Percentiles rank a stretch among this genome's conserved stretches.
phyloP scores from a whole-genome alignment of 2,888 invertebrate species.

The Stenichneumon culpator region DNA sequence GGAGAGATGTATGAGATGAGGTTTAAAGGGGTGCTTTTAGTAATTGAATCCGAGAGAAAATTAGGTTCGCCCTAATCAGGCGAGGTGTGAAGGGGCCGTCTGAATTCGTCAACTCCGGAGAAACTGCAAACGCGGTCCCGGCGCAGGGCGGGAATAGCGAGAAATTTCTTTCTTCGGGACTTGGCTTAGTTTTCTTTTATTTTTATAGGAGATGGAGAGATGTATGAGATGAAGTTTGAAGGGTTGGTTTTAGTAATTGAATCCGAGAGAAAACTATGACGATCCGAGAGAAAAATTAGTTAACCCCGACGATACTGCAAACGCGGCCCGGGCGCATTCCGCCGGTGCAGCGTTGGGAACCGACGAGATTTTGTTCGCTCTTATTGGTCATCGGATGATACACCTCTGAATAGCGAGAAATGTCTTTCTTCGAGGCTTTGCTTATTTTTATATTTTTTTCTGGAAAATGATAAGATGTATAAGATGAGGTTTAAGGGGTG shows the following conservation, averaged over 20 bases:
- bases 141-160: too few relatives aligned
- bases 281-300: slow-evolving; percentile 77
- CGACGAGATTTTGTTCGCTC: background rate
- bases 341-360: background rate
- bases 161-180: too few relatives aligned
- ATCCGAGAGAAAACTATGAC: background rate
- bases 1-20: background rate
- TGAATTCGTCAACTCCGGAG: too few relatives aligned
- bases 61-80: too few relatives aligned
- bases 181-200: background rate
- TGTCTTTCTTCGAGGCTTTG: background rate
- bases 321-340: too few relatives aligned
- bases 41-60: too few relatives aligned
- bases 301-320: slow-evolving; percentile 62
- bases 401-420: background rate
- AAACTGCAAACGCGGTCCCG: too few relatives aligned
- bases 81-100: too few relatives aligned
- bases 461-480: background rate
- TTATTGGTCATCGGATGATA: background rate
- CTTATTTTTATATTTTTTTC: background rate
- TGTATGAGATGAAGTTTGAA: background rate
- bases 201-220: background rate
- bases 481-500: slow-evolving; percentile 6
- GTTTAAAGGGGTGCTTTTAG: too few relatives aligned
- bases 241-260: slow-evolving; percentile 11